Percentiles rank a stretch among this genome's conserved stretches.
These are phyloP conservation scores for Acrossocheilus wenchowensis DNA, from an alignment of 2,797 vertebrate species.

Conservation along the genomic window DNA sequence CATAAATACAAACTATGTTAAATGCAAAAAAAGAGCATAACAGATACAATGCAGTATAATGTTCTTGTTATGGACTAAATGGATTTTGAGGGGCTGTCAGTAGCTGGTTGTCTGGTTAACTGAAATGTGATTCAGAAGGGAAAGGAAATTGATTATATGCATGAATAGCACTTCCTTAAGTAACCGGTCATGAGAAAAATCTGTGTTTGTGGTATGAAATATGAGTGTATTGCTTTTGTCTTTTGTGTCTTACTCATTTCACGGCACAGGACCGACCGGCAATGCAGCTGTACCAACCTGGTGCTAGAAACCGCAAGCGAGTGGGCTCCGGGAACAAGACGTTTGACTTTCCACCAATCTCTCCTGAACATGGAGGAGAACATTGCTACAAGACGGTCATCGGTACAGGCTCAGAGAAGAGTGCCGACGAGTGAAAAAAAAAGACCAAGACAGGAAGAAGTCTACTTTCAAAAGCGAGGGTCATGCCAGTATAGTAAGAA, in stretches of 20 bases:
- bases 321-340: slow-evolving; percentile 82
- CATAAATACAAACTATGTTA: background rate
- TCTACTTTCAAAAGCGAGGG: background rate
- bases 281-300: slow-evolving; percentile 94
- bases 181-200: slow-evolving; percentile 21
- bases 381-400: slow-evolving; percentile 79
- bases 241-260: slow-evolving; percentile 56
- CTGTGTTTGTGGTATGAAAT: slow-evolving; percentile 37
- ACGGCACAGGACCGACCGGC: slow-evolving; percentile 87
- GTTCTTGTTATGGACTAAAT: slow-evolving; percentile 6
- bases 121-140: slow-evolving; percentile 43
- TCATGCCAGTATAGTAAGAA: background rate
- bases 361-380: slow-evolving; percentile 78
- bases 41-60: background rate
- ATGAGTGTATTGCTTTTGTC: slow-evolving; percentile 60
- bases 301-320: slow-evolving; percentile 85
- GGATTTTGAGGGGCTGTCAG: slow-evolving; percentile 57
- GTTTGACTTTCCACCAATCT: slow-evolving; percentile 78
- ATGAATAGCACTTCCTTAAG: slow-evolving; percentile 35
- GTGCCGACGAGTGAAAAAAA: slow-evolving; percentile 76
- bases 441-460: background rate
- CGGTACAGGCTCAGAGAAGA: slow-evolving; percentile 82
- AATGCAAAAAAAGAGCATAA: slow-evolving; percentile 5
- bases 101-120: slow-evolving; percentile 42
- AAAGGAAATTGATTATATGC: slow-evolving; percentile 40